phyloP scores from a whole-genome alignment of 2,888 invertebrate species.

The Abscondita cerata region DNA sequence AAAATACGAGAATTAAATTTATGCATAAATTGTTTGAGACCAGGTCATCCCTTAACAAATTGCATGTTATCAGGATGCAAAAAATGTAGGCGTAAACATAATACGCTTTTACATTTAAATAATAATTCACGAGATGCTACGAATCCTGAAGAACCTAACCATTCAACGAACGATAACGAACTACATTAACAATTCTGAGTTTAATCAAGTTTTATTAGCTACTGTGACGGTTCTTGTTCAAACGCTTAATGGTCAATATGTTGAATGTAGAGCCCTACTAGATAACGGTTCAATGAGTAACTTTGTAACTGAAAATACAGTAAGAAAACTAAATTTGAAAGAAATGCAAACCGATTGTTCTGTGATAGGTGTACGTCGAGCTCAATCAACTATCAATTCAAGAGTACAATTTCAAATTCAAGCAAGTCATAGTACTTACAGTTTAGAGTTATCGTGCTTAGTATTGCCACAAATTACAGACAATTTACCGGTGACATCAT shows the following conservation, averaged over 20 bases:
- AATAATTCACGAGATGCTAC: not conserved
- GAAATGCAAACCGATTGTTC: constrained; percentile 10
- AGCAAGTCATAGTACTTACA: no score
- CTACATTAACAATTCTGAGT: not conserved
- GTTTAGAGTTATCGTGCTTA: not conserved
- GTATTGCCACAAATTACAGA: constrained; percentile 5
- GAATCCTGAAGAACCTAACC: not conserved
- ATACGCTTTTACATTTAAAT: constrained; percentile 27
- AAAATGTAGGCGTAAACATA: constrained; percentile 29
- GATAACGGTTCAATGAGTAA: constrained; percentile 32
- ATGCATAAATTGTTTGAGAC: constrained; percentile 31
- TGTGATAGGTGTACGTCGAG: constrained; percentile 24
- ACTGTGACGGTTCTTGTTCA: constrained; percentile 25
- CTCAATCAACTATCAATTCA: constrained; percentile 2
- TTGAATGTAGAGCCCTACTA: constrained; percentile 21
- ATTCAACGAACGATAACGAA: not conserved
- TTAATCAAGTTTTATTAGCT: constrained; percentile 25
- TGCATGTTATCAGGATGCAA: constrained; percentile 22
- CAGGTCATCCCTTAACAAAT: constrained; percentile 18
- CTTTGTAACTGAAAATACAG: constrained; percentile 25
- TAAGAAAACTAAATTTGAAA: constrained; percentile 12
- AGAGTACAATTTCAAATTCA: not conserved
- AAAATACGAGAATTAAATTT: constrained; percentile 18
- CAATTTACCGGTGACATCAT: not conserved
- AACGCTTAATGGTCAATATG: not conserved